Base-by-base conservation (phyloP, 1,140 invertebrate species). In the Drosophila tsacasi region DNA sequence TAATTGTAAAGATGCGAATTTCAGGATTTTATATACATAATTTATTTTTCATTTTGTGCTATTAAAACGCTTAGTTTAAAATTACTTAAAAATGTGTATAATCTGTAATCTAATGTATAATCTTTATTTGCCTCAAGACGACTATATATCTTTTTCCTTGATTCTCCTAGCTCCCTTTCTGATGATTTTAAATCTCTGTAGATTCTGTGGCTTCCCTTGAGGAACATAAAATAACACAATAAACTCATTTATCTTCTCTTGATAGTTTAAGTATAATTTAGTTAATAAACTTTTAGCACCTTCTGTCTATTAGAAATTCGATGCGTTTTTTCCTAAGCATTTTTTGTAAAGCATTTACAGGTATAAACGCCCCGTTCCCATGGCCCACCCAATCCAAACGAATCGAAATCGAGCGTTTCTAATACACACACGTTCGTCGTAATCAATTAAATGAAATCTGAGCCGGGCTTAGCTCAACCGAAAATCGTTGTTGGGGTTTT, bases 381-480 rank as follows among this genome's bases (percentile, higher is more conserved):
- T 73, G 72, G 72, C 72, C 72, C 71, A 75, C 71, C 72, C 72
- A 75, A 73, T 42, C 46, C 60, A 62, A 46, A n/a, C 35, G 35
- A 25, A 44, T 42, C n/a, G 60, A 67, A 63, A 63, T 78, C 50
- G 32, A 58, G 75, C 69, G 59, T 73, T 39, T 58, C 67, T 23
- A 52, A 57, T 71, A 47, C 42, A 59, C 54, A 80, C 61, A 84
- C 81, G 77, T 81, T 84, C 63, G 52, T 54, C 19, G 52, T 81
- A 81, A 87, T 87, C 85, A 90, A 84, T 85, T 90, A 90, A 85
- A 49, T 73, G 85, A 90, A 87, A 87, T 87, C 85, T 64, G 42
- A 81, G 58, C 27, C 40, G 21, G 13, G 23, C 21, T 37, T 47
- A 44, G 55, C 44, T 63, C 17, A 44, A 13, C 57, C 46, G 30